These are phyloP conservation scores for Chloebia gouldiae DNA, from an alignment of 2,113 vertebrate species.

Conservation along the genomic window DNA sequence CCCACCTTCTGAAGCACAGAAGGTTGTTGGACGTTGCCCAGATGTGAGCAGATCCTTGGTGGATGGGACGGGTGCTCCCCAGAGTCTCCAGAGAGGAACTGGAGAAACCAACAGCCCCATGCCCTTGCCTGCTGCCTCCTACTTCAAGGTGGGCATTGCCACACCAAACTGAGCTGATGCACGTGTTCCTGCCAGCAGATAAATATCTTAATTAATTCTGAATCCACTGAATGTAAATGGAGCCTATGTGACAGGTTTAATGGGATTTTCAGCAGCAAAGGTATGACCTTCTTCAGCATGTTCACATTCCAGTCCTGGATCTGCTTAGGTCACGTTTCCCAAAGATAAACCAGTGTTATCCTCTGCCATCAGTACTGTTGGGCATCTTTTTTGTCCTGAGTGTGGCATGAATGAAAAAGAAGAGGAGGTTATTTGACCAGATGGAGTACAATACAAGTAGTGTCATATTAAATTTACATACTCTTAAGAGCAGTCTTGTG, in stretches of 20 bases:
- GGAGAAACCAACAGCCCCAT: not conserved
- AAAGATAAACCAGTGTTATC: not conserved
- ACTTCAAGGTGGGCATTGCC: not conserved
- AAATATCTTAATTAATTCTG: not conserved
- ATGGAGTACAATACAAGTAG: not conserved
- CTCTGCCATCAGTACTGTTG: not conserved
- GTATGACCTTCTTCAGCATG: not conserved
- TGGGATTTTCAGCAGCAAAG: not conserved
- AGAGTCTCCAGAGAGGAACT: not conserved
- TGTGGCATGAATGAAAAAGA: not conserved
- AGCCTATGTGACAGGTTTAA: not conserved
- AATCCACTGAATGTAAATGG: not conserved
- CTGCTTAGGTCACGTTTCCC: not conserved
- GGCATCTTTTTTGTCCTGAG: not conserved
- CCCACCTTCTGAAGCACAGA: too few species aligned
- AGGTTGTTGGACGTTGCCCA: not conserved
- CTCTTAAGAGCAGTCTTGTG: not conserved
- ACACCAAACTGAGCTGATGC: not conserved
- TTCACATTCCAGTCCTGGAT: not conserved
- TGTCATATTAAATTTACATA: not conserved
- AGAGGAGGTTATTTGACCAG: not conserved
- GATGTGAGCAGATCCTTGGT: not conserved
- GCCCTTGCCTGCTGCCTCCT: not conserved
- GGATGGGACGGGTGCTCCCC: not conserved
- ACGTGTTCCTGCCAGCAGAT: not conserved